Conservation (phyloP, 2,797 vertebrate genomes). For the Vipera ursinii region DNA sequence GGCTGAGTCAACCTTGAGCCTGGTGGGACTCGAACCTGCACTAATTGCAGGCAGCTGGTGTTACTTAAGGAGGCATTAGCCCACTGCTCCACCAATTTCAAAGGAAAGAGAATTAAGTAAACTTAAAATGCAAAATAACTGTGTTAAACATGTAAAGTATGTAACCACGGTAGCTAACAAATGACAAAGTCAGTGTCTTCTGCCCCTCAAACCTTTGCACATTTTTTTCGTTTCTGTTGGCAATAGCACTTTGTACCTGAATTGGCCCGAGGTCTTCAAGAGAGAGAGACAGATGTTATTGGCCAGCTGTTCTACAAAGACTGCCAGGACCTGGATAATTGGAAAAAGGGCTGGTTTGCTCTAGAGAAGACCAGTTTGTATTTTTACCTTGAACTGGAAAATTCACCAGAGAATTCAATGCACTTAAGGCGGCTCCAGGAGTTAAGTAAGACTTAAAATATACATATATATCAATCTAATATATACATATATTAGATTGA, state of each 20-base stretch:
- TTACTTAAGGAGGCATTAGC: too few species aligned
- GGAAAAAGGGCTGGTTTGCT: slow-evolving; percentile 90
- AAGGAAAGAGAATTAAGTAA: too few species aligned
- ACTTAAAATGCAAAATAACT: too few species aligned
- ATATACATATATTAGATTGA: neutral
- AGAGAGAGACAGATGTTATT: slow-evolving; percentile 82
- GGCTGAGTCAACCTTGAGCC: too few species aligned
- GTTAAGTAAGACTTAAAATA: slow-evolving; percentile 83
- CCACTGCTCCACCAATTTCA: too few species aligned
- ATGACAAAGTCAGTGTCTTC: too few species aligned
- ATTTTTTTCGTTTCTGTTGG: slow-evolving; percentile 57
- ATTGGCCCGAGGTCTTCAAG: slow-evolving; percentile 78
- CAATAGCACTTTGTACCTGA: slow-evolving; percentile 83
- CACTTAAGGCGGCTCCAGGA: slow-evolving; percentile 91
- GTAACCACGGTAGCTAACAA: too few species aligned
- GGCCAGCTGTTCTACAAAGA: slow-evolving; percentile 93
- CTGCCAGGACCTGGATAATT: slow-evolving; percentile 88
- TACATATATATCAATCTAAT: neutral
- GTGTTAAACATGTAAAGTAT: too few species aligned
- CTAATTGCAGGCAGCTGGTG: too few species aligned
- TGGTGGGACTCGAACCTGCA: too few species aligned
- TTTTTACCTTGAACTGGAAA: slow-evolving; percentile 79
- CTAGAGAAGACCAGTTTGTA: slow-evolving; percentile 83
- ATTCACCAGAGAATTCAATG: slow-evolving; percentile 77
- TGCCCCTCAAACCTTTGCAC: neutral